Evolutionary conservation across 2,888 invertebrate genomes (phyloP), one percentile per base, ranked within the genome.

Genomic region (Laspeyria flexula): DNA sequence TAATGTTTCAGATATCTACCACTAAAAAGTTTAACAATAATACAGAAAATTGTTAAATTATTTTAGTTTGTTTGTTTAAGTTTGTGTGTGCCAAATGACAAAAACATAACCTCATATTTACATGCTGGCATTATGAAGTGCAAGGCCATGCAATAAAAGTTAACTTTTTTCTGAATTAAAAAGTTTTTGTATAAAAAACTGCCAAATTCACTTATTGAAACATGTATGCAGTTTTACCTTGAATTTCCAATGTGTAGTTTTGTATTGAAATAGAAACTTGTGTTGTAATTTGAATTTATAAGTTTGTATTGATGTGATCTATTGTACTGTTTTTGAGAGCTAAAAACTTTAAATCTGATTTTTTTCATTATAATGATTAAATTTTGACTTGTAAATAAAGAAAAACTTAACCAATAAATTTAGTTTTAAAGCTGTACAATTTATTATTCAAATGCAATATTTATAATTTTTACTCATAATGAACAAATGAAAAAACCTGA

Each of bases 41-140:
- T 34, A 55, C 45, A 37, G 23, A 33, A 45, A 2, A 41, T 39
- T 39, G 15, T 53, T 45, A 38, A 53, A 65, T 49, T 60, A 52
- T 35, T 38, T 57, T 48, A 62, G 48, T n/a, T n/a, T n/a, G n/a
- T n/a, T 55, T 65, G 31, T 57, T 50, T 45, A 38, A 52, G 52
- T 58, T 54, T 64, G 55, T 58, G 54, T 60, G 39, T 49, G 43
- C 30, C 37, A 40, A 53, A 15, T 68, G 64, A 65, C 66, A 65
- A 65, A 53, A 60, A 70, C 72, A 73, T 79, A 79, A 79, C 78
- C 78, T 79, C 65, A 49, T 49, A 50, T 46, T 52, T 56, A 37
- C 72, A 73, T 73, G 72, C 66, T 71, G 56, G 39, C 57, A 68
- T 51, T 55, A 55, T 60, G 47, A 61, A 63, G 42, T 63, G 52